These are phyloP conservation scores for Cyprinus carpio DNA, from an alignment of 2,113 vertebrate genomes.

Conservation along the genomic window DNA sequence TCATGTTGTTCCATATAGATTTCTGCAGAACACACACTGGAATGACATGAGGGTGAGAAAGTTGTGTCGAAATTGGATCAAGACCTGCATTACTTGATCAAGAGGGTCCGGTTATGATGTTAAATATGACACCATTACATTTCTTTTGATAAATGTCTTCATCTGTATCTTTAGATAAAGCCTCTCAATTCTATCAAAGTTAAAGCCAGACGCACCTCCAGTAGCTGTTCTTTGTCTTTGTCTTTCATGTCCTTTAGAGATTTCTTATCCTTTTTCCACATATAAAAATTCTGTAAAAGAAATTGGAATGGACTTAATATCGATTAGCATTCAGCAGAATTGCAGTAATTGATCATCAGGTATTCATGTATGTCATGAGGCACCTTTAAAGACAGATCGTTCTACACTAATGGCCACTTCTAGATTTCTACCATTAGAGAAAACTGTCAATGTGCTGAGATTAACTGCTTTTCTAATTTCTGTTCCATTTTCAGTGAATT, in stretches of 20 bases:
- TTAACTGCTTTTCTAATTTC: neutral
- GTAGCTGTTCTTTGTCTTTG: conserved; percentile 89
- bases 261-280: conserved; percentile 87
- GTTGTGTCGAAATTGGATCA: neutral
- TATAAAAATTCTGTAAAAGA: conserved; percentile 86
- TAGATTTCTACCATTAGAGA: neutral
- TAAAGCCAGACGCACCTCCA: conserved; percentile 80
- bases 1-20: neutral
- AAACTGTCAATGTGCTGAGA: neutral
- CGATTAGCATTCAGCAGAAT: neutral
- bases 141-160: neutral
- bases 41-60: neutral
- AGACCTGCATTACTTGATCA: too few species aligned
- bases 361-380: neutral
- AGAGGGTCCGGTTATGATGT: neutral
- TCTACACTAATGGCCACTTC: neutral
- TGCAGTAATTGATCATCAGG: neutral
- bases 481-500: neutral
- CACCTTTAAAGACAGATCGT: neutral
- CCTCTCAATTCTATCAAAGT: neutral
- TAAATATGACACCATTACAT: neutral
- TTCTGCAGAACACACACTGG: neutral
- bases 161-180: neutral
- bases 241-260: conserved; percentile 89
- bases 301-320: neutral